These are phyloP conservation scores for Orthosia gothica DNA, from an alignment of 2,888 invertebrate genomes.

Conservation along the genomic window DNA sequence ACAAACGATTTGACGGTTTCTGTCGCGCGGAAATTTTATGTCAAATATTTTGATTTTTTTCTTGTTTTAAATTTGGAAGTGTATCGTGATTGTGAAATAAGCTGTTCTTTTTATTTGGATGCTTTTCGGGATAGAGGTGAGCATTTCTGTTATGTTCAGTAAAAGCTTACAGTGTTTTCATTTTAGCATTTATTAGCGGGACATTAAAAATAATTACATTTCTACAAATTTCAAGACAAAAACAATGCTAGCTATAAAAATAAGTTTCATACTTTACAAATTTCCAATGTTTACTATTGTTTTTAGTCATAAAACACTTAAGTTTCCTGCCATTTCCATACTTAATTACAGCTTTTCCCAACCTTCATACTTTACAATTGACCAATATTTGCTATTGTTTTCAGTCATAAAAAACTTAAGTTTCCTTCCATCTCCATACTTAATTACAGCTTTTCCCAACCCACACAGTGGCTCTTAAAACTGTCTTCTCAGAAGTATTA, in stretches of 20 bases:
- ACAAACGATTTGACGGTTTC: conserved; percentile 82
- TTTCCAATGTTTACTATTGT: not conserved
- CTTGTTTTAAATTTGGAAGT: conserved; percentile 45
- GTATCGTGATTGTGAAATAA: conserved; percentile 70
- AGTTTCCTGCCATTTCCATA: not conserved
- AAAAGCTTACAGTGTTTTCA: not conserved
- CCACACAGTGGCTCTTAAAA: conserved; percentile 27
- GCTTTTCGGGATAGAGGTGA: conserved; percentile 67
- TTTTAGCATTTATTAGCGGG: not conserved
- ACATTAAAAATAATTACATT: not conserved
- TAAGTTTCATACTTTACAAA: not conserved
- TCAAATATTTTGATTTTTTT: conserved; percentile 73
- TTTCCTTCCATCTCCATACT: not conserved
- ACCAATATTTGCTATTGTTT: not conserved
- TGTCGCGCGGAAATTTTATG: conserved; percentile 78
- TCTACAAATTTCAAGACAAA: not conserved
- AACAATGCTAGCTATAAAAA: not conserved
- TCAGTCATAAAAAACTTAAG: conserved; percentile 2
- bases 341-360: conserved; percentile 14
- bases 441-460: conserved; percentile 13
- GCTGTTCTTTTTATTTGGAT: conserved; percentile 67
- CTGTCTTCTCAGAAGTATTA: conserved; percentile 30
- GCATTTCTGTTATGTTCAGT: conserved; percentile 14
- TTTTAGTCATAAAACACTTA: conserved; percentile 5
- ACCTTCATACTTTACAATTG: not conserved